Evolutionary conservation across 2,113 vertebrate species (phyloP), one percentile per base, ranked within the genome.

Genomic region (Calidris pygmaea): DNA sequence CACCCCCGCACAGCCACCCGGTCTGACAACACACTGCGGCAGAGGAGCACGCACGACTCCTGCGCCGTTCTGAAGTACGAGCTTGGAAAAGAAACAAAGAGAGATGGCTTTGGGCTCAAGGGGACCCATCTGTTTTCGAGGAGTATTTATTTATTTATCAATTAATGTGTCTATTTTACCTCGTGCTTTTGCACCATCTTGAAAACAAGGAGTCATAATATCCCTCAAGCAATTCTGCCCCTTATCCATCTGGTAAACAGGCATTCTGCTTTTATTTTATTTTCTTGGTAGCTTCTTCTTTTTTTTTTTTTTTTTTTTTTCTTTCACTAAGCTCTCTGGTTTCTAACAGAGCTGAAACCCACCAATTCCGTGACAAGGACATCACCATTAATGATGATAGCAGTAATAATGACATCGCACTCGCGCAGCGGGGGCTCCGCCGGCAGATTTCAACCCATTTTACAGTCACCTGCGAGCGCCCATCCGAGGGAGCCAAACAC

Each of bases 121-220:
- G 93, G 94, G 58, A 55, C 85, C 95, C 96, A 97, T 97, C 96
- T 97, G 96, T 96, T 96, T 94, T 77, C 2, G 18, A 76, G 89
- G 56, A 80, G 90, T 63, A 95, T 96, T 97, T 97, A 97, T 97
- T 96, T 95, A 95, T 97, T 95, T 96, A 97, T 97, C 96, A 97
- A 97, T 97, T 97, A 97, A 94, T 91, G 92, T 29, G 85, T 90
- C 96, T 90, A 87, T 83, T 95, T 90, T 96, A 97, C 96, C 67
- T 93, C 41, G 87, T 48, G 87, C 58, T 94, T 91, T 81, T 79
- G 93, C n/a, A 63, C 94, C 92, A 70, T 90, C 92, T 94, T 95
- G 92, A 86, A 96, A 96, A 82, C 63, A 90, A 68, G 89, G 93
- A 96, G 63, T 24, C 59, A 6, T 78, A 94, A 81, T 60, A 77